These are phyloP conservation scores for Hesperia comma DNA, from an alignment of 2,888 invertebrate genomes.

Conservation along the genomic window DNA sequence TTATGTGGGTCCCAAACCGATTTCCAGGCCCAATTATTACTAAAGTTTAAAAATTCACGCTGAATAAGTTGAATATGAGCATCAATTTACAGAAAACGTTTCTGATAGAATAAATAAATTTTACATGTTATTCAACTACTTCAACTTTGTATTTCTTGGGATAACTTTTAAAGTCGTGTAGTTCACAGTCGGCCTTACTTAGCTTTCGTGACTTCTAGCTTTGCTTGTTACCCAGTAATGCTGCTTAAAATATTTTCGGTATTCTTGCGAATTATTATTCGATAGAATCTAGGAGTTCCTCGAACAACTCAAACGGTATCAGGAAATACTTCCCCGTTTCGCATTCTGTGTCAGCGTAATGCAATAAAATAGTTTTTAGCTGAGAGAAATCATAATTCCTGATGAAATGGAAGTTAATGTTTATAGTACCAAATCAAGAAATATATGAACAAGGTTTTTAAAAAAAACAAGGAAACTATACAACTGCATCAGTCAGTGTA, in stretches of 20 bases:
- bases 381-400: not conserved
- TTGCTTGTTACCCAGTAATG: slow-evolving; percentile 74
- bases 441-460: too few species aligned
- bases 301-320: slow-evolving; percentile 43
- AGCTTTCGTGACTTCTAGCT: slow-evolving; percentile 72
- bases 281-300: slow-evolving; percentile 49
- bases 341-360: slow-evolving; percentile 13
- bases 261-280: slow-evolving; percentile 73
- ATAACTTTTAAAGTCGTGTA: slow-evolving; percentile 39
- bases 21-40: too few species aligned
- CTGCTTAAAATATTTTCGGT: slow-evolving; percentile 74
- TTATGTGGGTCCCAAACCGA: too few species aligned
- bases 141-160: not conserved
- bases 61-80: too few species aligned
- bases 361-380: slow-evolving; percentile 12
- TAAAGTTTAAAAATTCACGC: too few species aligned
- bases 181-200: slow-evolving; percentile 50
- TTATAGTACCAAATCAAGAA: too few species aligned
- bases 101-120: too few species aligned
- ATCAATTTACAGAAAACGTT: too few species aligned
- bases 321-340: slow-evolving; percentile 26
- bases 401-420: not conserved
- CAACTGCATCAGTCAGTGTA: too few species aligned
- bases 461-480: too few species aligned
- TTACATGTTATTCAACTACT: not conserved